Evolutionary conservation across 2,888 invertebrate species (phyloP).

Genomic region (Trilocha varians): DNA sequence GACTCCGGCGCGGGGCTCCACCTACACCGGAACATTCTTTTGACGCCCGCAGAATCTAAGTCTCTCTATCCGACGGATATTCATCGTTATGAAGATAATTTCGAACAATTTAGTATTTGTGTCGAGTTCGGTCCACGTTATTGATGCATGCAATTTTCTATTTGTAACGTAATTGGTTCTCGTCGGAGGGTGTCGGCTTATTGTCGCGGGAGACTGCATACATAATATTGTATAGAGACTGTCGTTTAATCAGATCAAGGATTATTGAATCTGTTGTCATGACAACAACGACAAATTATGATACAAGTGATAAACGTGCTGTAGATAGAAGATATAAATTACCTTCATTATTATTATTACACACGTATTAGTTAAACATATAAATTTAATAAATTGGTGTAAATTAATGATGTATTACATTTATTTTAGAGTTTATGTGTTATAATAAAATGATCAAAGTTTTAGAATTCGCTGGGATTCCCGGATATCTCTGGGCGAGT

Average conservation of each 20-base stretch:
- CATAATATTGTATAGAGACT: not conserved
- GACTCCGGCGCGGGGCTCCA: conserved; percentile 18
- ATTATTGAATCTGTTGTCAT: not conserved
- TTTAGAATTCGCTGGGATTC: no score
- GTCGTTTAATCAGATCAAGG: no score
- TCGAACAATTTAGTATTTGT: conserved; percentile 58
- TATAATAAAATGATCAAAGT: no score
- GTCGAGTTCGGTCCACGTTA: conserved; percentile 32
- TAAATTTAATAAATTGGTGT: no score
- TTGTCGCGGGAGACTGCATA: not conserved
- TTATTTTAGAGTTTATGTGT: no score
- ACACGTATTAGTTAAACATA: no score
- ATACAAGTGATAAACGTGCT: no score
- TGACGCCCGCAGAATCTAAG: conserved; percentile 55
- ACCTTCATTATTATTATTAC: no score
- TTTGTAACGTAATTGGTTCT: conserved; percentile 34
- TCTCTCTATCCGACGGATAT: conserved; percentile 51
- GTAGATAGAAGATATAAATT: no score
- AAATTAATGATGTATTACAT: no score
- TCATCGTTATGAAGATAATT: conserved; percentile 51
- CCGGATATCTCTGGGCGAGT: no score
- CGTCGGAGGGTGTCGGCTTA: conserved; percentile 5
- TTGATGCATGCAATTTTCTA: conserved; percentile 31
- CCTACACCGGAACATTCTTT: conserved; percentile 27
- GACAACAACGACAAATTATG: no score